A percentile compares a stretch with the other conserved stretches of the same genome.
phyloP scores from a whole-genome alignment of 2,888 invertebrate species.

The Athetis lepigone region DNA sequence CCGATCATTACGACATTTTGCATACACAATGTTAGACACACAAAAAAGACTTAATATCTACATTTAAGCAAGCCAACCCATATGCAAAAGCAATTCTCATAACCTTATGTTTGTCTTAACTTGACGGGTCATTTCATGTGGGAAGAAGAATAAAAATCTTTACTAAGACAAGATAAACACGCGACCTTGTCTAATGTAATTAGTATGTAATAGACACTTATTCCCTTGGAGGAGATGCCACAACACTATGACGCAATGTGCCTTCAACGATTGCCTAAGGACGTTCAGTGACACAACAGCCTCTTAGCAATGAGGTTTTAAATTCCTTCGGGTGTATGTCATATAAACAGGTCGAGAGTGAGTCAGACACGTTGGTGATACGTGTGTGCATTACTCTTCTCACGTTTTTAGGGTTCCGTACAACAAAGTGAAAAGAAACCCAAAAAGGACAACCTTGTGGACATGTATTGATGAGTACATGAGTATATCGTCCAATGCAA shows the following conservation, averaged over 20 bases:
- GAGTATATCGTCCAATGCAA: too few species aligned
- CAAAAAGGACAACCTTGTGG: too few species aligned
- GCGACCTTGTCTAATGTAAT: conserved; percentile 55
- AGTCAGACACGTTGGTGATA: conserved; percentile 29
- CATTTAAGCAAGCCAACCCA: too few species aligned
- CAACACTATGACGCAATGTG: conserved; percentile 52
- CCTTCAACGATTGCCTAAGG: conserved; percentile 54
- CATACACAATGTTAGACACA: too few species aligned
- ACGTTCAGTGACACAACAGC: conserved; percentile 49
- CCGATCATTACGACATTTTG: too few species aligned
- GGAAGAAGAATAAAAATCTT: conserved; percentile 17
- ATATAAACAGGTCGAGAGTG: conserved; percentile 44
- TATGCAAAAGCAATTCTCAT: too few species aligned
- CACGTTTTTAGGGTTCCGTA: too few species aligned
- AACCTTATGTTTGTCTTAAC: background rate
- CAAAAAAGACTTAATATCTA: too few species aligned
- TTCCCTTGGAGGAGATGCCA: conserved; percentile 58
- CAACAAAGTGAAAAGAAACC: too few species aligned
- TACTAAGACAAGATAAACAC: conserved; percentile 34
- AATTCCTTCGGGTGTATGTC: conserved; percentile 53
- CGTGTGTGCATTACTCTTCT: background rate
- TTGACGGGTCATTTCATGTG: conserved; percentile 12
- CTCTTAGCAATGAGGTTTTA: conserved; percentile 39
- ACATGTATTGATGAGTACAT: too few species aligned
- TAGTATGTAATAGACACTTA: conserved; percentile 64